Evolutionary conservation across 2,113 vertebrate genomes (phyloP).

Genomic region (Tyrannus savana): DNA sequence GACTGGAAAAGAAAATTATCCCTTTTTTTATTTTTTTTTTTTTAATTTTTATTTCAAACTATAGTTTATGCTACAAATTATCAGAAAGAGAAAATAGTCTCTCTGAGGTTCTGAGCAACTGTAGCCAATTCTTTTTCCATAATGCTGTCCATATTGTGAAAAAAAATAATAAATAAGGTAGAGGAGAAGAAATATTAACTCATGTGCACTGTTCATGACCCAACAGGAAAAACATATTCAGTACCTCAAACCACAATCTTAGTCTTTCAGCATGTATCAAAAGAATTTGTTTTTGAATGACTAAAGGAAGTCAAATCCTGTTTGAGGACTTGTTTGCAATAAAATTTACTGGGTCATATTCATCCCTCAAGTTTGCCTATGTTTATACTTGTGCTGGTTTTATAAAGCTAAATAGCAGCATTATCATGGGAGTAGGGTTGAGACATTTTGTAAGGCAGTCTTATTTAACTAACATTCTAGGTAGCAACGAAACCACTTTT

Average conservation of each 20-base stretch:
- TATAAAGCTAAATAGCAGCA: neutral
- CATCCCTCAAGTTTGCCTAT: neutral
- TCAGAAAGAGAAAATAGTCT: neutral
- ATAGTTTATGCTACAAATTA: fast-evolving
- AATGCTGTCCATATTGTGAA: neutral
- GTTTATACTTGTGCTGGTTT: neutral
- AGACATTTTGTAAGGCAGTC: neutral
- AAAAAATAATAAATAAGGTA: neutral
- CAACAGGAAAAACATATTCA: neutral
- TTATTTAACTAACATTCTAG: neutral
- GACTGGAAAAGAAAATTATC: neutral
- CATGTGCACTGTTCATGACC: neutral
- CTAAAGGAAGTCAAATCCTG: neutral
- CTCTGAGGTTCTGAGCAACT: neutral
- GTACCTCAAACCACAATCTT: neutral
- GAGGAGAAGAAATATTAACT: neutral
- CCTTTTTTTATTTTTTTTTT: neutral
- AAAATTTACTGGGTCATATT: neutral
- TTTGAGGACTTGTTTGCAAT: neutral
- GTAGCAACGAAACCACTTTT: neutral
- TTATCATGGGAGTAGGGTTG: neutral
- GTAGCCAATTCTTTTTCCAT: neutral
- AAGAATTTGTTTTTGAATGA: neutral
- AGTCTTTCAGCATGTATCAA: neutral
- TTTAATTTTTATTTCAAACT: neutral